Conservation (phyloP, 2,888 invertebrate species). For the Brachylomia viminalis region DNA sequence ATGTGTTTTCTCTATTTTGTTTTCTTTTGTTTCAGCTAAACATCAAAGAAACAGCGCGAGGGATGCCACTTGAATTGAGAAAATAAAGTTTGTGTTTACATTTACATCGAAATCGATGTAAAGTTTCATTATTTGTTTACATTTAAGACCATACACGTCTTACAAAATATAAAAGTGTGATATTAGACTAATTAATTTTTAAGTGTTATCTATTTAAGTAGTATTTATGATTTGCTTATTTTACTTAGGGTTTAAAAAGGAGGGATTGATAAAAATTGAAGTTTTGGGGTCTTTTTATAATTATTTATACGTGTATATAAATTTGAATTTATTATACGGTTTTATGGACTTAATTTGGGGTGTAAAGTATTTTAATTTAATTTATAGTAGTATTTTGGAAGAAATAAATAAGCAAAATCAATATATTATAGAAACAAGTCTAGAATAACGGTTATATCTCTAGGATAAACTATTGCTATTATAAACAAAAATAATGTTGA, state of each 20-base stretch:
- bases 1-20: background rate
- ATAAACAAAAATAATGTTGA: slow-evolving; percentile 4
- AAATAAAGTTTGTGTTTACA: slow-evolving; percentile 17
- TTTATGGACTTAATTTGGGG: slow-evolving; percentile 55
- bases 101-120: slow-evolving; percentile 35
- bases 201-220: slow-evolving; percentile 82
- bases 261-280: slow-evolving; percentile 13
- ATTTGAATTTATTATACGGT: slow-evolving; percentile 35
- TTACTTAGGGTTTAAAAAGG: slow-evolving; percentile 31
- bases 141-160: slow-evolving; percentile 57
- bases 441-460: slow-evolving; percentile 34
- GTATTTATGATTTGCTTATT: slow-evolving; percentile 64
- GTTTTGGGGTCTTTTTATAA: slow-evolving; percentile 23
- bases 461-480: slow-evolving; percentile 34
- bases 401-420: slow-evolving; percentile 41
- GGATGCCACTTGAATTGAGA: slow-evolving; percentile 82
- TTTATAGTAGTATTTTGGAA: slow-evolving; percentile 37
- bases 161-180: slow-evolving; percentile 83
- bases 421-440: slow-evolving; percentile 3
- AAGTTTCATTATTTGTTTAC: slow-evolving; percentile 32
- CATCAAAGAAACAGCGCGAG: slow-evolving; percentile 87
- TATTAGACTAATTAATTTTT: slow-evolving; percentile 83
- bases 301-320: slow-evolving; percentile 40
- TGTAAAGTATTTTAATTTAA: slow-evolving; percentile 58
- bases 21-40: slow-evolving; percentile 85